These are phyloP conservation scores for Chelidonichthys spinosus DNA, from an alignment of 2,797 vertebrate species.

Conservation along the genomic window DNA sequence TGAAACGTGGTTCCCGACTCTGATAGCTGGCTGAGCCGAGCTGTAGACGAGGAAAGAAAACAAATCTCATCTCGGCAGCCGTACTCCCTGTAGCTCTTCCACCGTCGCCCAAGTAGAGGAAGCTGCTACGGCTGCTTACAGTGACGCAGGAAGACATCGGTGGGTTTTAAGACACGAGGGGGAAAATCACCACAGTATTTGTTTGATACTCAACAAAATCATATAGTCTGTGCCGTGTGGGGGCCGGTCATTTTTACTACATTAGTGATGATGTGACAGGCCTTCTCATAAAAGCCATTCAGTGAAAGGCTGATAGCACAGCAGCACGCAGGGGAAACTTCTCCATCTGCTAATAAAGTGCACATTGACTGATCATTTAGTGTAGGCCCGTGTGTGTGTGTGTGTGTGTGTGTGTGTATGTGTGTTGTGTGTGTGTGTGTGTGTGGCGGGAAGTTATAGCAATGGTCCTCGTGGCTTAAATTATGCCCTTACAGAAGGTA, in stretches of 20 bases:
- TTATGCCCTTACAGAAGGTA: conserved; percentile 79
- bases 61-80: conserved; percentile 31
- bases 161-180: conserved; percentile 19
- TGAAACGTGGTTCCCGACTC: conserved; percentile 43
- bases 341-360: conserved; percentile 77
- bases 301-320: conserved; percentile 63
- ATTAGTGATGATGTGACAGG: conserved; percentile 61
- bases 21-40: conserved; percentile 39
- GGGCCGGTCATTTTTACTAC: conserved; percentile 45
- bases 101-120: background rate
- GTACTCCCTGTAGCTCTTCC: background rate
- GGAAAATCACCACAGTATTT: conserved; percentile 20
- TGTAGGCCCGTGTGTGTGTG: conserved; percentile 34
- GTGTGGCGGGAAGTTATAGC: conserved; percentile 75
- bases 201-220: conserved; percentile 34
- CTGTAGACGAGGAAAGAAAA: conserved; percentile 45
- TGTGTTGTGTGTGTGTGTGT: conserved; percentile 17
- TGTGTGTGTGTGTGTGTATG: conserved; percentile 26
- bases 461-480: conserved; percentile 76
- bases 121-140: conserved; percentile 18
- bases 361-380: conserved; percentile 64
- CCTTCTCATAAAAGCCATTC: conserved; percentile 65
- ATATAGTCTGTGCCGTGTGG: conserved; percentile 14
- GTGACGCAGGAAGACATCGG: conserved; percentile 19
- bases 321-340: conserved; percentile 59